A percentile compares a stretch with the other conserved stretches of the same genome.
These are phyloP conservation scores for Halesus radiatus DNA, from an alignment of 1,140 invertebrate species.

Conservation along the genomic window DNA sequence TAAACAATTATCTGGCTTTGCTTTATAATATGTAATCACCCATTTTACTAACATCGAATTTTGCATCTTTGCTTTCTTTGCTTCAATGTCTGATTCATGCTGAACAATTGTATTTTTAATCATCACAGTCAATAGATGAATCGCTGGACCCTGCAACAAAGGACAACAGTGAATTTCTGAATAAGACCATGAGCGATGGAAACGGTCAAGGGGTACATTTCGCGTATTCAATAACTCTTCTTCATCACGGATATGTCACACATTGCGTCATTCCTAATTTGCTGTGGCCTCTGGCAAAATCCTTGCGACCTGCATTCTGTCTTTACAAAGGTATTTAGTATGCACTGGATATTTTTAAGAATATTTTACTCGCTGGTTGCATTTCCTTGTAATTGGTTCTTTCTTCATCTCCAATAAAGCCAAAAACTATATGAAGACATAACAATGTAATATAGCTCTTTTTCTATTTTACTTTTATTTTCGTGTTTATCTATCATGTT, in stretches of 20 bases:
- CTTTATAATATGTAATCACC: too few relatives aligned
- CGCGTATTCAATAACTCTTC: constrained; percentile 84
- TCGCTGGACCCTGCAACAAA: constrained; percentile 63
- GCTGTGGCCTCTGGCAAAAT: constrained; percentile 80
- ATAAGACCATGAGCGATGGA: constrained; percentile 41
- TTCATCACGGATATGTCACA: constrained; percentile 86
- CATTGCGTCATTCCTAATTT: constrained; percentile 86
- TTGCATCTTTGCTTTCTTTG: too few relatives aligned
- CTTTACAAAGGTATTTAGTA: constrained; percentile 73
- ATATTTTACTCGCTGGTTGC: not conserved
- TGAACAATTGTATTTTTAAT: not conserved
- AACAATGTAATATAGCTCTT: too few relatives aligned
- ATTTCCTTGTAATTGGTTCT: too few relatives aligned
- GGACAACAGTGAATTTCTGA: constrained; percentile 64
- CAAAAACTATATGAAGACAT: too few relatives aligned
- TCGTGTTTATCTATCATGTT: too few relatives aligned
- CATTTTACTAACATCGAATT: too few relatives aligned
- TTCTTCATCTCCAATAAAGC: too few relatives aligned
- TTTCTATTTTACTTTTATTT: too few relatives aligned
- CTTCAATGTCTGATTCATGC: too few relatives aligned
- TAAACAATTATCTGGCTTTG: too few relatives aligned
- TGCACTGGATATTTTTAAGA: too few relatives aligned
- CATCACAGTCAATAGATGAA: constrained; percentile 71
- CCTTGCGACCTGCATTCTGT: constrained; percentile 81
- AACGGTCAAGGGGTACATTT: constrained; percentile 80